Base-by-base conservation (phyloP, 1,140 invertebrate species). In the Sarcophaga bullata region DNA sequence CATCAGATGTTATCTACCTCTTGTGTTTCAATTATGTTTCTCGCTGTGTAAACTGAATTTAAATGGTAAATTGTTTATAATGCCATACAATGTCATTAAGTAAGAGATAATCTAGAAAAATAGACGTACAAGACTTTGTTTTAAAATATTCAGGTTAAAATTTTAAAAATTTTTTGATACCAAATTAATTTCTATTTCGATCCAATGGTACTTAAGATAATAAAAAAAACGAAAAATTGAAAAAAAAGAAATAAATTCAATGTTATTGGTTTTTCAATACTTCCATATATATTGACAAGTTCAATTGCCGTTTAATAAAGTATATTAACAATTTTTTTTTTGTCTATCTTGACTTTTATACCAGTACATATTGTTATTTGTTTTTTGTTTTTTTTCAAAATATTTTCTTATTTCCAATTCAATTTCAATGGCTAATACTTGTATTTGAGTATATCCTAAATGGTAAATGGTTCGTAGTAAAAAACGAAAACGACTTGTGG, bases 231-330 rank as follows among this genome's bases (percentile, higher is more conserved):
- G 62, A 68, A 19, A 25, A 19, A 6, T 19, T 68, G 62, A 19
- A 68, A 17, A 25, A 25, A 68, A 25, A 68, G 0, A 2, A 1
- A 1, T 52, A 19, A 37, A 25, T 68, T 68, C 17, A 68, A 68
- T 68, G 62, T 68, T 68, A 68, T 68, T 68, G n/a, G 17, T 68
- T 25, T 68, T 68, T 37, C 25, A 37, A 19, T 19, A 68, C 62
- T 68, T 68, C 62, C 8, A 68, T 68, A 68, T n/a, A n/a, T 25
- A 68, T 68, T 68, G 62, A 68, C 17, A 68, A 68, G 17, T 25
- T 68, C 17, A 68, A 68, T 68, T 68, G 17, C 54, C 19, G 17
- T 8, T 17, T 68, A 9, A 68, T 68, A 68, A 68, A 68, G 62
- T 68, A 6, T 25, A 68, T 19, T 68, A 68, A 68, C 62, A 25